phyloP scores from a whole-genome alignment of 2,797 vertebrate genomes.

The Poeciliopsis gracilis region DNA sequence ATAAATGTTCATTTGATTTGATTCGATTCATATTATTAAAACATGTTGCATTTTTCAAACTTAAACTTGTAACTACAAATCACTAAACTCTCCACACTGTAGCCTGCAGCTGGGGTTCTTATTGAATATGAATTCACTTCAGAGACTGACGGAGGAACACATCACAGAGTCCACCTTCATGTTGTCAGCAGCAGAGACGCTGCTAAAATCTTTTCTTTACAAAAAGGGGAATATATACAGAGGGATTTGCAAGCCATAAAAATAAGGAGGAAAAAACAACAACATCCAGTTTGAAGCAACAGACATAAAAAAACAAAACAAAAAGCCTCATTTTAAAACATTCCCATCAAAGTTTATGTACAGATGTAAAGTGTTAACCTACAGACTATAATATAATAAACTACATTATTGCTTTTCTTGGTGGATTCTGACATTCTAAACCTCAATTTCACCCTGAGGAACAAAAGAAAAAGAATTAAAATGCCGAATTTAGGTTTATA shows the following conservation, averaged over 20 bases:
- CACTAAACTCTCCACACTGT: background rate
- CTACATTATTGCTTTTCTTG: background rate
- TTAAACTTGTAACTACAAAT: background rate
- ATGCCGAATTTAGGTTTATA: background rate
- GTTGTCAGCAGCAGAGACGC: background rate
- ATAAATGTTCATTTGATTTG: background rate
- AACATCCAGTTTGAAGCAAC: background rate
- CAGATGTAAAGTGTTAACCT: background rate
- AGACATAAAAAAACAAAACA: background rate
- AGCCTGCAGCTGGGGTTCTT: background rate
- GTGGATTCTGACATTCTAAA: background rate
- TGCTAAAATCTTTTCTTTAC: background rate
- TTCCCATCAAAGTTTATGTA: conserved; percentile 1
- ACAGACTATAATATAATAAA: background rate
- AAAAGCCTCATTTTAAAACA: background rate
- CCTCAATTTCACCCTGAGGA: background rate
- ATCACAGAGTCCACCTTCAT: background rate
- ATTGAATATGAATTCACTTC: background rate
- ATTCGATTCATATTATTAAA: background rate
- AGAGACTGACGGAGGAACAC: background rate
- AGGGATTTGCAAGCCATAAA: background rate
- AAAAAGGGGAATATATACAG: background rate
- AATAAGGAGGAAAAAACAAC: background rate
- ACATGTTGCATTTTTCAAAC: background rate
- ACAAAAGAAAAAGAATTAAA: background rate